phyloP scores from a whole-genome alignment of 2,113 vertebrate genomes.

The Pleuronectes platessa region DNA sequence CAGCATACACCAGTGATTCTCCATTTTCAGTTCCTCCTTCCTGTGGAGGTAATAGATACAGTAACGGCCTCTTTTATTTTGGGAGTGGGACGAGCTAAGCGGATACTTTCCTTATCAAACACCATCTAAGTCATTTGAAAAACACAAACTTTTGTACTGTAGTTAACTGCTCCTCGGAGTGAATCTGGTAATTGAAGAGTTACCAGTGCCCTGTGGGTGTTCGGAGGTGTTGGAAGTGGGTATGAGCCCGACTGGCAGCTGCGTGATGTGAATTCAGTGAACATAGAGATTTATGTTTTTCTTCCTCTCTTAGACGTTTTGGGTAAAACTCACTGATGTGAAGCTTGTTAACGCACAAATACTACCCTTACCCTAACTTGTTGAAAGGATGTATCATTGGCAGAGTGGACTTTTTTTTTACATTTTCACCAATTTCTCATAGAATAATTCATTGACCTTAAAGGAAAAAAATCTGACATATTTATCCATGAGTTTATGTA shows the following conservation, averaged over 20 bases:
- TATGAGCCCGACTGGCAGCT: slow-evolving; percentile 55
- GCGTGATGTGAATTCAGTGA: slow-evolving; percentile 50
- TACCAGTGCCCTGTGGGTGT: slow-evolving; percentile 87
- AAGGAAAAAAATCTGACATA: too few relatives aligned
- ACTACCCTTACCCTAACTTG: too few relatives aligned
- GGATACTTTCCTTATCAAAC: slow-evolving; percentile 93
- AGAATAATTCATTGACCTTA: too few relatives aligned
- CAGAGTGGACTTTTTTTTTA: too few relatives aligned
- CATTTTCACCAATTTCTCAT: too few relatives aligned
- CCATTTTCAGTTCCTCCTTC: slow-evolving; percentile 49
- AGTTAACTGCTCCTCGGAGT: slow-evolving; percentile 89
- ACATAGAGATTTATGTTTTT: not conserved
- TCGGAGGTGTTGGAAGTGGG: slow-evolving; percentile 72
- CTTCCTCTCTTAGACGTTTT: not conserved
- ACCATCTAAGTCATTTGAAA: slow-evolving; percentile 88
- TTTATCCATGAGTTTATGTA: too few relatives aligned
- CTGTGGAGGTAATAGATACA: slow-evolving; percentile 86
- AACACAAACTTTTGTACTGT: slow-evolving; percentile 89
- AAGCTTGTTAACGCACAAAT: not conserved
- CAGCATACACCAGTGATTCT: slow-evolving; percentile 1
- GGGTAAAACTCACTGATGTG: not conserved
- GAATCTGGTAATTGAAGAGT: slow-evolving; percentile 86
- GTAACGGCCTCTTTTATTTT: slow-evolving; percentile 79
- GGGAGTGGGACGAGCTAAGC: slow-evolving; percentile 87
- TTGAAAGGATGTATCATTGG: too few relatives aligned